A percentile compares a stretch with the other conserved stretches of the same genome.
phyloP scores from a whole-genome alignment of 2,797 vertebrate genomes.

The Alauda arvensis region DNA sequence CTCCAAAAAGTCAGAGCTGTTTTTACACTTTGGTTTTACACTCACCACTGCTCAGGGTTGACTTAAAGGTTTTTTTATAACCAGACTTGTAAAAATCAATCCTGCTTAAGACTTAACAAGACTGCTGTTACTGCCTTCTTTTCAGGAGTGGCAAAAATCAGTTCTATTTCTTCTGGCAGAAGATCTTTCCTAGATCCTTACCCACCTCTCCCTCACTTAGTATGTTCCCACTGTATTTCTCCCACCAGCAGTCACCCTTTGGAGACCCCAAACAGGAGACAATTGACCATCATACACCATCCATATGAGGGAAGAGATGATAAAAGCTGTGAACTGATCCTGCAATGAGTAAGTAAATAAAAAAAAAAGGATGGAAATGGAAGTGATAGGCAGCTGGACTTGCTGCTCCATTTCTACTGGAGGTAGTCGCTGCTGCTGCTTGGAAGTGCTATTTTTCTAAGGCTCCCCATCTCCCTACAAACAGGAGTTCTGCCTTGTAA shows the following conservation, averaged over 20 bases:
- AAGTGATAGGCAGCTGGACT: background rate
- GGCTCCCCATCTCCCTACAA: background rate
- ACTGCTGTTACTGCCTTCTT: background rate
- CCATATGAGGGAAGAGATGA: background rate
- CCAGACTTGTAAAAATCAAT: background rate
- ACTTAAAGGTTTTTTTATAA: background rate
- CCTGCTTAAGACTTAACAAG: background rate
- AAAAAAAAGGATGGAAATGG: background rate
- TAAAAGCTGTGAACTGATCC: background rate
- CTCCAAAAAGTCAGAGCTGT: background rate
- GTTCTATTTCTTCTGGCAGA: background rate
- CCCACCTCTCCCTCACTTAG: background rate
- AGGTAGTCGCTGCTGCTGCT: background rate
- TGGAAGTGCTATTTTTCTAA: background rate
- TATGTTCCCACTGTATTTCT: background rate
- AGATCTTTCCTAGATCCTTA: background rate
- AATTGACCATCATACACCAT: background rate
- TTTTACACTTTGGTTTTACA: background rate
- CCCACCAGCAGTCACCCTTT: background rate
- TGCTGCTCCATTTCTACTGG: rapidly evolving
- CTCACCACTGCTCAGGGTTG: background rate
- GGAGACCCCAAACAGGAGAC: background rate
- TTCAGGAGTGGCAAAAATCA: background rate
- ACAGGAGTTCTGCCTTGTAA: background rate
- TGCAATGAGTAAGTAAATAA: background rate